These are phyloP conservation scores for Enteromius mattozi DNA, from an alignment of 2,797 vertebrate genomes.

Conservation along the genomic window DNA sequence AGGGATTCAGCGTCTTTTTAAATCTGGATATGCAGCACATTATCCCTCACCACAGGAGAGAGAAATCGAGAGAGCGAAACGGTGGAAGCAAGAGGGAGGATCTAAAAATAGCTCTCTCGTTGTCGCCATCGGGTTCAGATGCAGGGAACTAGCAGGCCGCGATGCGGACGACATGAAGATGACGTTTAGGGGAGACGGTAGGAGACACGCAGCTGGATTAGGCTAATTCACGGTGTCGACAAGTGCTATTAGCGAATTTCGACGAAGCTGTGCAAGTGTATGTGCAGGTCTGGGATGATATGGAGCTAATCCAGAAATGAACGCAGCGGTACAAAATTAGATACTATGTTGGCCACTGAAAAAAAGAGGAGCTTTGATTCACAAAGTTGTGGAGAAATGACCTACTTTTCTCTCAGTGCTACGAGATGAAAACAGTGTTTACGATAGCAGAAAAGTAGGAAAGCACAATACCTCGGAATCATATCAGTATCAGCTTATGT, in stretches of 20 bases:
- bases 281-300: neutral
- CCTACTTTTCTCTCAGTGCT: constrained; percentile 25
- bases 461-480: neutral
- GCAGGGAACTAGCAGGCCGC: constrained; percentile 68
- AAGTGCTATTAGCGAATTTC: neutral
- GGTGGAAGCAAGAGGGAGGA: constrained; percentile 18
- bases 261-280: neutral
- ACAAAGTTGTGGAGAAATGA: constrained; percentile 25
- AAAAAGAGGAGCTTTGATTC: constrained; percentile 9
- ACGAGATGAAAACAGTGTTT: neutral
- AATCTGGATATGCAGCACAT: constrained; percentile 68
- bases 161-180: constrained; percentile 24
- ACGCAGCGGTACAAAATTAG: constrained; percentile 2
- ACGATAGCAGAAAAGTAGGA: neutral
- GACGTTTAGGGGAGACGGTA: neutral
- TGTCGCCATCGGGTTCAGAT: constrained; percentile 76
- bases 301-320: neutral
- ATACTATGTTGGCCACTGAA: neutral
- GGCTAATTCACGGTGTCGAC: neutral
- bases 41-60: constrained; percentile 49
- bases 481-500: neutral
- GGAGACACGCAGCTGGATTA: neutral
- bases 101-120: constrained; percentile 78
- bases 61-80: constrained; percentile 10
- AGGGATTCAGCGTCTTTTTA: constrained; percentile 69